Evolutionary conservation across 2,797 vertebrate genomes (phyloP).

Genomic region (Danio choprae): DNA sequence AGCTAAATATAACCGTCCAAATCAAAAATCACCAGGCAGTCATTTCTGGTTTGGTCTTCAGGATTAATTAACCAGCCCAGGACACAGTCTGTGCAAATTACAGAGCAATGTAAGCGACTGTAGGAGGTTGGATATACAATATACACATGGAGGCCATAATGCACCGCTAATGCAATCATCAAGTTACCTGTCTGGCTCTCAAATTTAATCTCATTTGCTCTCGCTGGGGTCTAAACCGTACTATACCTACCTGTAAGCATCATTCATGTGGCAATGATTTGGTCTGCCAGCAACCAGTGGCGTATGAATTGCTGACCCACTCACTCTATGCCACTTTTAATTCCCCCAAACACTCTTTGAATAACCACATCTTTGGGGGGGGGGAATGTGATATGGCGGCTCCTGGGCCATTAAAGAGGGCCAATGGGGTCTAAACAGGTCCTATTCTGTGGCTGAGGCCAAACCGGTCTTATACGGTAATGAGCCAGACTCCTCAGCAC

Average conservation of each 20-base stretch:
- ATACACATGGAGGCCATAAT: slow-evolving; percentile 63
- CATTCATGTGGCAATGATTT: slow-evolving; percentile 76
- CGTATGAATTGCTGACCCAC: slow-evolving; percentile 69
- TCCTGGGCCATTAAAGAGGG: slow-evolving; percentile 67
- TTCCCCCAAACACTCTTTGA: slow-evolving; percentile 66
- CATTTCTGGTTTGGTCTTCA: slow-evolving; percentile 67
- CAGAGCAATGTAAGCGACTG: slow-evolving; percentile 66
- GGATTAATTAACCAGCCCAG: slow-evolving; percentile 76
- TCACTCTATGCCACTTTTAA: slow-evolving; percentile 63
- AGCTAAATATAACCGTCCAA: slow-evolving; percentile 75
- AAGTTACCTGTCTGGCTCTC: slow-evolving; percentile 41
- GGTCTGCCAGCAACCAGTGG: slow-evolving; percentile 68
- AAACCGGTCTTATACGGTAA: slow-evolving; percentile 59
- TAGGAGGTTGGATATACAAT: slow-evolving; percentile 61
- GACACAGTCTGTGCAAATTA: slow-evolving; percentile 75
- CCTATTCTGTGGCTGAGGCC: slow-evolving; percentile 57
- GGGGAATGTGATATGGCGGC: slow-evolving; percentile 63
- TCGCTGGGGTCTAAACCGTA: slow-evolving; percentile 17
- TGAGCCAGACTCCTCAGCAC: slow-evolving; percentile 58
- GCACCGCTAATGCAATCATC: slow-evolving; percentile 50
- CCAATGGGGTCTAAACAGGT: slow-evolving; percentile 57
- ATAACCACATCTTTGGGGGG: slow-evolving; percentile 78
- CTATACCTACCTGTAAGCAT: slow-evolving; percentile 31
- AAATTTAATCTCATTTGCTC: slow-evolving; percentile 33
- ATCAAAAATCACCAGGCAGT: slow-evolving; percentile 66